Base-by-base conservation (phyloP, 92 coral and sea anemone genomes). In the Siderastrea siderea region DNA sequence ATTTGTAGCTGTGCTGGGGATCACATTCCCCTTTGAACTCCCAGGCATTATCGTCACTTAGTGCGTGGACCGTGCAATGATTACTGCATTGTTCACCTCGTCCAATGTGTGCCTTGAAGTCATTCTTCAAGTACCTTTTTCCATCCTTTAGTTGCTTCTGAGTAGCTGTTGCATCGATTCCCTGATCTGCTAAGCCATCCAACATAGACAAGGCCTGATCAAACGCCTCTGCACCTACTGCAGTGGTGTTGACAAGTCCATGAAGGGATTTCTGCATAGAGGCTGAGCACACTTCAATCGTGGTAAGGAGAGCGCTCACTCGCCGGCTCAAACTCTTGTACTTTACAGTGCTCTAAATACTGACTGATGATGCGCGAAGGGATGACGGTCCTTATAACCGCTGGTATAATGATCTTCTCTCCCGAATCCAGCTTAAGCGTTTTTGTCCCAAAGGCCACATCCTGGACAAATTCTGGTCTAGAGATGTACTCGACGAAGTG, bases 361-460 rank as follows among this genome's bases (percentile, higher is more conserved):
- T 55, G 91, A 45, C 63, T 77, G 47, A 73, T 88, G 58, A 88
- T 46, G 8, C 87, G 77, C 45, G 91, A 80, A 44, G 91, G 87
- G 46, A 87, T 80, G 26, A 87, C 17, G 16, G 91, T 87, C 6
- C 87, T 47, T 80, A 87, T 75, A 1, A 80, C 91, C 16, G 86
- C 87, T 1, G 91, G 91, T 13, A 87, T 87, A 19, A 62, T 17
- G 38, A 52, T 69, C 38, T 26, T 26, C 38, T 26, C 38, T 26
- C 38, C 38, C 38, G 38, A 26, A 26, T 26, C 38, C 38, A 15
- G 19, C 3, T 49, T 69, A 50, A 48, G 45, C 8, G 53, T 69
- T 16, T 87, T 79, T 62, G 91, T 87, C 1, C 86, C 86, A 52
- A 87, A 87, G 1, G 91, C 80, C 60, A 87, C 91, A 50, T 87